A percentile compares a stretch with the other conserved stretches of the same genome.
phyloP scores from a whole-genome alignment of 1,140 invertebrate genomes.

The Rhyzopertha dominica region DNA sequence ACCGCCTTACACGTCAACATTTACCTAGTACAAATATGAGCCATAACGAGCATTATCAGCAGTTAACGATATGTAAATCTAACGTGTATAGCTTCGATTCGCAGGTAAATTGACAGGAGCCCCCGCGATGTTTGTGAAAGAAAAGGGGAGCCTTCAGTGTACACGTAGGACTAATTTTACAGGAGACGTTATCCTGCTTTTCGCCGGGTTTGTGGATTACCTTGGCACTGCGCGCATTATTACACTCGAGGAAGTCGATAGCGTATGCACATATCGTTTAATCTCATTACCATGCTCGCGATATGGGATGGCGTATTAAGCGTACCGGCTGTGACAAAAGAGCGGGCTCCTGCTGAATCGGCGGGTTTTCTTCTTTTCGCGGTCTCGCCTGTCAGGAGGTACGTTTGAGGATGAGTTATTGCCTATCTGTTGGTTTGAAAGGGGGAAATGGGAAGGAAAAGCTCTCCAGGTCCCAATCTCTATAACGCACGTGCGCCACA shows the following conservation, averaged over 20 bases:
- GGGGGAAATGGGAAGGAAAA: constrained; percentile 35
- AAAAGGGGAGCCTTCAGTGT: too few relatives aligned
- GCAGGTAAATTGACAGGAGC: too few relatives aligned
- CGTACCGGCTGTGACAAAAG: constrained; percentile 24
- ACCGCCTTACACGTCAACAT: too few relatives aligned
- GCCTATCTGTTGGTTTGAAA: constrained; percentile 37
- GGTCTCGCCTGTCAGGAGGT: constrained; percentile 24
- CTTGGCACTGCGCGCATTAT: constrained; percentile 9
- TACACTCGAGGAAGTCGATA: constrained; percentile 13
- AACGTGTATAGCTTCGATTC: too few relatives aligned
- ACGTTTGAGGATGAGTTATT: constrained; percentile 35
- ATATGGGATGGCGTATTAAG: constrained; percentile 25
- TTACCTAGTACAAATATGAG: too few relatives aligned
- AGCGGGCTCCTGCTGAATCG: constrained; percentile 19
- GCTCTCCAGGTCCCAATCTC: constrained; percentile 24
- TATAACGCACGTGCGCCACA: constrained; percentile 13
- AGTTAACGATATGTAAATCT: too few relatives aligned
- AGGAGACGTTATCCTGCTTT: too few relatives aligned
- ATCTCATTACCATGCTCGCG: constrained; percentile 22
- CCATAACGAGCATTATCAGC: too few relatives aligned
- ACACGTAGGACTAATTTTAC: too few relatives aligned
- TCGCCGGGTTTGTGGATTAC: constrained; percentile 16
- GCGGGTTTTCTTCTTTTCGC: constrained; percentile 28
- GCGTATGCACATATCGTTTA: constrained; percentile 30
- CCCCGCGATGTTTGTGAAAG: too few relatives aligned